Base-by-base conservation (phyloP, 1,140 invertebrate species). In the Diabrotica undecimpunctata region DNA sequence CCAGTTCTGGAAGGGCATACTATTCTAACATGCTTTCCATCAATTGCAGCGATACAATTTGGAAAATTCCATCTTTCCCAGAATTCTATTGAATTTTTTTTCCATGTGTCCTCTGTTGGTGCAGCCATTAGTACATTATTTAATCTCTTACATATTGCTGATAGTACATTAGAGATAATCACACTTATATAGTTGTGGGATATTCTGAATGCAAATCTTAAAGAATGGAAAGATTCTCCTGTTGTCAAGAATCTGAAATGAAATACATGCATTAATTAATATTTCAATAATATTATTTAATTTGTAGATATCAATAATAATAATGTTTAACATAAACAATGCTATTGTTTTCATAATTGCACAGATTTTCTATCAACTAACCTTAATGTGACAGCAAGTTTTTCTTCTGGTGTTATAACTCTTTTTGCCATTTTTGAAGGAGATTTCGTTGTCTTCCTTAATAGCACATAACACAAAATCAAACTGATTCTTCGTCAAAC, bases 61-160 rank as follows among this genome's bases (percentile, higher is more conserved):
- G 81, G 81, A 72, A 83, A 81, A 73, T 81, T 77, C 78, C 79
- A 83, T 63, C 53, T 68, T 56, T 74, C 63, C 66, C 75, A 74
- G 74, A 80, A 81, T 61, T 72, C 56, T 51, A 66, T 54, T 51
- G 75, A 72, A 38, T 75, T 75, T 63, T 68, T 37, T 65, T 66
- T 67, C 1, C 68, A 63, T 12, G 52, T 41, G 11, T 36, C 55
- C 53, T 64, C 52, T n/a, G 38, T 57, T 3, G 62, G 69, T 10
- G 59, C n/a, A n/a, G 50, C 35, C 69, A 62, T 10, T 69, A 9
- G 39, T 64, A 65, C 62, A 67, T 41, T n/a, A n/a, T n/a, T n/a
- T n/a, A n/a, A n/a, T n/a, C n/a, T n/a, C n/a, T n/a, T n/a, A n/a
- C n/a, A n/a, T n/a, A n/a, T n/a, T n/a, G n/a, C n/a, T n/a, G n/a